Evolutionary conservation across 1,140 invertebrate genomes (phyloP).

Genomic region (Aricia agestis): DNA sequence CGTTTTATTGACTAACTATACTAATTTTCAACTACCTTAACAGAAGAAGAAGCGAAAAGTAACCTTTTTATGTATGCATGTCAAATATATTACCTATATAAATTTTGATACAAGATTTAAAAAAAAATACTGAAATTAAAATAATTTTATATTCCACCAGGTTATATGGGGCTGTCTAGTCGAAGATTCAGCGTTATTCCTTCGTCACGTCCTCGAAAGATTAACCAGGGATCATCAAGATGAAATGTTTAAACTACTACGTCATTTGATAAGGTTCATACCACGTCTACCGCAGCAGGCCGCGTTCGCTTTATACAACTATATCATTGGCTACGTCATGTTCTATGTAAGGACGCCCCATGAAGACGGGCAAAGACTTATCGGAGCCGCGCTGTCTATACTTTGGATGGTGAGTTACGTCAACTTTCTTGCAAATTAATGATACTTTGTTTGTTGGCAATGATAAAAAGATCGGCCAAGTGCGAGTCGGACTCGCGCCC

Average conservation of each 20-base stretch:
- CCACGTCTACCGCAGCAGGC: constrained; percentile 97
- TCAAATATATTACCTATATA: no score
- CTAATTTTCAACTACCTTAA: no score
- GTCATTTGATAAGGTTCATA: constrained; percentile 95
- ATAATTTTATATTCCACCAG: constrained; percentile 60
- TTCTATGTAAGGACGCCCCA: constrained; percentile 97
- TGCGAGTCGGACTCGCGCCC: no score
- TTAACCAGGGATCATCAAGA: constrained; percentile 97
- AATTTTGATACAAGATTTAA: no score
- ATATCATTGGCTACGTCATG: constrained; percentile 99
- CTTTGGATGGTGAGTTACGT: constrained; percentile 91
- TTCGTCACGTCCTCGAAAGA: constrained; percentile 96
- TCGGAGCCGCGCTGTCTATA: constrained; percentile 94
- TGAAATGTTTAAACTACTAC: constrained; percentile 94
- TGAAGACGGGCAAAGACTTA: constrained; percentile 94
- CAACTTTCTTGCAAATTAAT: no score
- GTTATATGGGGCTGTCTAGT: constrained; percentile 98
- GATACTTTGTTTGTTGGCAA: no score
- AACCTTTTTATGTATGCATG: no score
- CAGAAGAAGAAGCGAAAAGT: no score
- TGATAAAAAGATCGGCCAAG: no score
- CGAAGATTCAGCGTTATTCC: constrained; percentile 97
- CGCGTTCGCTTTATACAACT: constrained; percentile 99
- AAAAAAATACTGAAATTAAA: no score
- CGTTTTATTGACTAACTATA: no score